A percentile compares a stretch with the other conserved stretches of the same genome.
Evolutionary conservation across 2,888 invertebrate genomes (phyloP).

Genomic region (Encarsia formosa): DNA sequence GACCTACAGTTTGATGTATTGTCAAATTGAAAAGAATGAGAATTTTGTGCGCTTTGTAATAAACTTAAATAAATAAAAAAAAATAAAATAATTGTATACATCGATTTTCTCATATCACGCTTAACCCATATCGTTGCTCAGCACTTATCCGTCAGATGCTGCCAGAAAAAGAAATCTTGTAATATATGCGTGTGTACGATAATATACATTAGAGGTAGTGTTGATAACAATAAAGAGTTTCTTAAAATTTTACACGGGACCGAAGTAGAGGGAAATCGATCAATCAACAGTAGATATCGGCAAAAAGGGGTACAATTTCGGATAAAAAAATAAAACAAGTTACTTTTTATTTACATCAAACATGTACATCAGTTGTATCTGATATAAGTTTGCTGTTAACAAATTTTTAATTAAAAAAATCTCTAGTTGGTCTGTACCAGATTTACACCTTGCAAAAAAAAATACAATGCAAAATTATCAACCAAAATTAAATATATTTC

Average conservation of each 20-base stretch:
- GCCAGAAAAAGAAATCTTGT: constrained; percentile 21
- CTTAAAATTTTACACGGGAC: constrained; percentile 22
- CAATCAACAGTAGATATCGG: constrained; percentile 11
- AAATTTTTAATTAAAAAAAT: too few species aligned
- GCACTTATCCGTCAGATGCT: constrained; percentile 22
- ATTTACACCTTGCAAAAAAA: too few species aligned
- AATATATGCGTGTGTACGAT: constrained; percentile 32
- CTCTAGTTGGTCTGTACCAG: too few species aligned
- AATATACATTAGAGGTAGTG: constrained; percentile 16
- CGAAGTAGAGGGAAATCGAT: constrained; percentile 19
- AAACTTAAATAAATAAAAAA: background rate
- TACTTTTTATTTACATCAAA: too few species aligned
- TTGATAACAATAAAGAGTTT: constrained; percentile 7
- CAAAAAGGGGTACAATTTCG: constrained; percentile 23
- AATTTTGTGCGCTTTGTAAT: constrained; percentile 23
- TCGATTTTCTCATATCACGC: constrained; percentile 38
- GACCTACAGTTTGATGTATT: constrained; percentile 21
- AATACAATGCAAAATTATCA: too few species aligned
- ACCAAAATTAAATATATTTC: too few species aligned
- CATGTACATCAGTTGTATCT: too few species aligned
- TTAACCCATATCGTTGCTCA: constrained; percentile 40
- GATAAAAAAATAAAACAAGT: constrained; percentile 5
- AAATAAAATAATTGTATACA: constrained; percentile 21
- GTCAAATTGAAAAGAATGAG: constrained; percentile 15
- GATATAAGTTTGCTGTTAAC: too few species aligned